Percentiles rank a stretch among this genome's conserved stretches.
phyloP scores from a whole-genome alignment of 2,888 invertebrate genomes.

The Spodoptera exigua region DNA sequence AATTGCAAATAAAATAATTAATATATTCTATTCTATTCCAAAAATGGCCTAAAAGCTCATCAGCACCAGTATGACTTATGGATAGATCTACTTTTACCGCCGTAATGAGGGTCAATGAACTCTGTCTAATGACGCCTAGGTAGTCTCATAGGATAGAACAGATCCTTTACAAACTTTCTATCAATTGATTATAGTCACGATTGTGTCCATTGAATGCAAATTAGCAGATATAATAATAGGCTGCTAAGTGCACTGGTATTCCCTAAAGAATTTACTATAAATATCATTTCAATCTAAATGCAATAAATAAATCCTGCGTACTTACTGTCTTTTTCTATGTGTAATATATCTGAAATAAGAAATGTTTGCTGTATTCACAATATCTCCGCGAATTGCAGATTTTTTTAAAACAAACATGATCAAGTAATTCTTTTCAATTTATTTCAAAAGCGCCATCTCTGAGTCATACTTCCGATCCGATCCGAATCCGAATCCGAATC shows the following conservation, averaged over 20 bases:
- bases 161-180: constrained; percentile 48
- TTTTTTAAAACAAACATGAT: too few species aligned
- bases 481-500: too few species aligned
- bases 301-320: background rate
- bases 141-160: constrained; percentile 6
- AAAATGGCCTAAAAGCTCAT: too few species aligned
- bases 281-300: constrained; percentile 10
- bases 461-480: too few species aligned
- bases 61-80: background rate
- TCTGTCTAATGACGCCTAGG: constrained; percentile 8
- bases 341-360: too few species aligned
- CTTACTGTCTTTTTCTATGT: too few species aligned
- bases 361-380: too few species aligned
- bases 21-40: too few species aligned
- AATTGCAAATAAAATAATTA: too few species aligned
- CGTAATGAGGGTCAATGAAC: constrained; percentile 17
- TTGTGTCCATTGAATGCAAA: constrained; percentile 52
- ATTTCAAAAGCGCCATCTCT: too few species aligned
- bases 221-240: constrained; percentile 32
- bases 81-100: background rate
- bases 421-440: too few species aligned
- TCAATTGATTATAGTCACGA: constrained; percentile 49
- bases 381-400: too few species aligned
- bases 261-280: constrained; percentile 21
- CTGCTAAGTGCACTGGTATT: constrained; percentile 17